Evolutionary conservation across 2,888 invertebrate species (phyloP), one percentile per base, ranked within the genome.

Genomic region (Geotrupes spiniger): DNA sequence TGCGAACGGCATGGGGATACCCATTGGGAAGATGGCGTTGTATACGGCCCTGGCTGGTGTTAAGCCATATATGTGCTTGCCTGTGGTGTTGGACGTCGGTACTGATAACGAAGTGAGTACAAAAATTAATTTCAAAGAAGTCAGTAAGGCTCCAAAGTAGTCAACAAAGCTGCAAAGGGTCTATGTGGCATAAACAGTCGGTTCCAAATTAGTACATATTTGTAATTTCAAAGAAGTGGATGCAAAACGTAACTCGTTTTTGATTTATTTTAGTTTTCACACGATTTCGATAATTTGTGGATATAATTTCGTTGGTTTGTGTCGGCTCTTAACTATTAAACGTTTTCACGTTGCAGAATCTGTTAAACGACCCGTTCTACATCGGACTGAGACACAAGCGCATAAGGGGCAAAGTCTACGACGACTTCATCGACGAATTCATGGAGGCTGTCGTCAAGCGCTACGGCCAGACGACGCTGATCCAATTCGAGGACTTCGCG

Each of bases 1-100:
- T 4, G 93, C 92, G 1, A 89, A 92, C 69, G 99, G 98, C 8
- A 99, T 99, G 96, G 99, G 98, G 56, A 99, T 99, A 64, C 97
- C 99, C 1, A 87, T 97, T 29, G 99, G 99, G 54, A 99, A 99
- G 76, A 77, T 99, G 58, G 84, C 97, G 2, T 78, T 99, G 5
- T 99, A 99, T 77, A 97, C 98, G 2, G 98, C 97, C 0, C 78
- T 99, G 48, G 98, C 94, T 17, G 96, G 96, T 50, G 92, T 99
- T 63, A 92, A 92, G 69, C 99, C 99, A 0, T 85, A 89, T 59
- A 91, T 95, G 73, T 94, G 94, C 68, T 79, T 99, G 54, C 99
- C 99, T 27, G 85, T 99, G 61, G 89, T 92, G 0, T 76, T 99
- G 33, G 96, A 98, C 69, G 95, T 94, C 41, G 96, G 96, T 50